Conservation (phyloP, 2,113 vertebrate genomes). For the Oreotrochilus melanogaster region DNA sequence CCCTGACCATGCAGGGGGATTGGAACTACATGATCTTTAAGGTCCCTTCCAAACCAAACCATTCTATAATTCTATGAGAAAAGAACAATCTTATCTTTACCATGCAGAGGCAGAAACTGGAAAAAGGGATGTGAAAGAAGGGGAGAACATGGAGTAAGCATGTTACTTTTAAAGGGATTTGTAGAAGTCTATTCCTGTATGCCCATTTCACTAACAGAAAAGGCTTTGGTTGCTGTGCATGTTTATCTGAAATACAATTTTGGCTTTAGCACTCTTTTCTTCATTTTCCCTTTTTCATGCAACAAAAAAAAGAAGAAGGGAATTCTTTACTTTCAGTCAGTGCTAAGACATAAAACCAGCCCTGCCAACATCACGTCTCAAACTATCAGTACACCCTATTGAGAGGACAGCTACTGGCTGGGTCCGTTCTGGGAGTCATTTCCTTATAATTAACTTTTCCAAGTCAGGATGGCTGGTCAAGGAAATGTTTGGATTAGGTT, state of each 20-base stretch:
- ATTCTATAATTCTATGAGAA: no score
- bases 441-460: background rate
- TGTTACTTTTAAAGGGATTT: background rate
- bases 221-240: background rate
- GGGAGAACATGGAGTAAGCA: background rate
- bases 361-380: background rate
- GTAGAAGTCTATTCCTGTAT: background rate
- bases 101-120: background rate
- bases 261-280: background rate
- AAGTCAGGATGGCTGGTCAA: background rate
- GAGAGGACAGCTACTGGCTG: background rate
- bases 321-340: background rate
- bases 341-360: background rate
- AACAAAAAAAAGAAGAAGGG: background rate
- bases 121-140: background rate
- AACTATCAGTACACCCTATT: background rate
- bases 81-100: background rate
- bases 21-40: no score
- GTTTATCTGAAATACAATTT: background rate
- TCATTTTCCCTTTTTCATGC: background rate
- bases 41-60: no score
- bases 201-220: background rate
- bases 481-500: background rate
- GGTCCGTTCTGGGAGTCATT: background rate
- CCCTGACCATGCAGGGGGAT: no score